Evolutionary conservation across 2,888 invertebrate genomes (phyloP).

Genomic region (Ichneumoninae sp.): DNA sequence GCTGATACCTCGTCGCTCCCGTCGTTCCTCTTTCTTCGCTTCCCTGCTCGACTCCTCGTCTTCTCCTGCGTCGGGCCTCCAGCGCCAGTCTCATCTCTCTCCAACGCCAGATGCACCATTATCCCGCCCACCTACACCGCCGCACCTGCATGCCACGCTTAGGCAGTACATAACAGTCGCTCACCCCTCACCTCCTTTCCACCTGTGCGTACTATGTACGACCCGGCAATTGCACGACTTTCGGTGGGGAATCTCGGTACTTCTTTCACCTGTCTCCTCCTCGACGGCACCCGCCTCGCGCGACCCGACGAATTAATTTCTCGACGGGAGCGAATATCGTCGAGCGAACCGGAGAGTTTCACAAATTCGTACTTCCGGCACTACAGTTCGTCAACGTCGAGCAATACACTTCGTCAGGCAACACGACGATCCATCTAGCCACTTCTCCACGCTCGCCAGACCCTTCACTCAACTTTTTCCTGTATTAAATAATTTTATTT

Average conservation of each 20-base stretch:
- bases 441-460: neutral
- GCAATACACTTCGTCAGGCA: constrained; percentile 33
- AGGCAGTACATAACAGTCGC: constrained; percentile 75
- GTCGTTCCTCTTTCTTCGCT: constrained; percentile 68
- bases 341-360: neutral
- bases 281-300: neutral
- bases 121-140: constrained; percentile 72
- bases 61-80: constrained; percentile 70
- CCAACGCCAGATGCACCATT: constrained; percentile 73
- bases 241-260: neutral
- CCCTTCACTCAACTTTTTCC: constrained; percentile 2
- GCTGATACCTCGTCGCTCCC: constrained; percentile 68
- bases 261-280: neutral
- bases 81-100: constrained; percentile 77
- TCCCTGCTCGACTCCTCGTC: constrained; percentile 67
- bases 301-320: constrained; percentile 6
- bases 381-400: constrained; percentile 3
- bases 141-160: constrained; percentile 75
- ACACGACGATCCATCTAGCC: constrained; percentile 41
- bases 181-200: constrained; percentile 40
- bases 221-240: neutral
- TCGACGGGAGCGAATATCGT: constrained; percentile 12
- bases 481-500: neutral
- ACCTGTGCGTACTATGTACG: neutral
- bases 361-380: constrained; percentile 15